Percentiles rank a stretch among this genome's conserved stretches.
These are phyloP conservation scores for Mycetomoellerius zeteki DNA, from an alignment of 1,140 invertebrate genomes.

Conservation along the genomic window DNA sequence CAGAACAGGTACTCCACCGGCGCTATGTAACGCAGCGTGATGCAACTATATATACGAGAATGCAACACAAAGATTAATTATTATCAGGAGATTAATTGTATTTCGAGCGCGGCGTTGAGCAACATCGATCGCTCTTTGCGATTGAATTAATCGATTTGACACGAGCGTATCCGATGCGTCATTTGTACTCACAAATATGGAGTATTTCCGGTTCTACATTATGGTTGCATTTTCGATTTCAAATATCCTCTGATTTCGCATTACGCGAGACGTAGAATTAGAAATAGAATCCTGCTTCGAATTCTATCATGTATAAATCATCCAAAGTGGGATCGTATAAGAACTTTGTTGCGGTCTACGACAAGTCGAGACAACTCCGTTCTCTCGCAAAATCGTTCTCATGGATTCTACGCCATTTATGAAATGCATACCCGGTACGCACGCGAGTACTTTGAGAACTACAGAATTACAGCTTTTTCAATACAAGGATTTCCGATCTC, in stretches of 20 bases:
- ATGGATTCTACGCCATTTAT: neutral
- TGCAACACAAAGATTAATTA: neutral
- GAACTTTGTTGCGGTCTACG: neutral
- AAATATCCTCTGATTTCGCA: neutral
- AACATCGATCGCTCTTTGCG: neutral
- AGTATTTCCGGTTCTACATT: too few relatives aligned
- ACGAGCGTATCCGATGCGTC: neutral
- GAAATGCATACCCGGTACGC: neutral
- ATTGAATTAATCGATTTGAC: neutral
- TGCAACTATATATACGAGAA: conserved; percentile 87
- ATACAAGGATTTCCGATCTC: neutral
- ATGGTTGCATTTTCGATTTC: neutral
- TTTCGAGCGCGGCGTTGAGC: neutral
- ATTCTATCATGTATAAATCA: neutral
- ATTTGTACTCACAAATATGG: neutral
- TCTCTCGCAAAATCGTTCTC: neutral
- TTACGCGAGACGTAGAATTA: neutral
- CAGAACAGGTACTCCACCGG: conserved; percentile 90
- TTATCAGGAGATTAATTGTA: neutral
- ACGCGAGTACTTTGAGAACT: neutral
- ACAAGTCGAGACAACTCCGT: neutral
- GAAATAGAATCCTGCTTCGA: neutral
- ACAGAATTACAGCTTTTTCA: neutral
- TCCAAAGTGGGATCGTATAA: neutral
- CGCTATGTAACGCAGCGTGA: conserved; percentile 91